These are phyloP conservation scores for Coregonus clupeaformis DNA, from an alignment of 2,113 vertebrate species.

Conservation along the genomic window DNA sequence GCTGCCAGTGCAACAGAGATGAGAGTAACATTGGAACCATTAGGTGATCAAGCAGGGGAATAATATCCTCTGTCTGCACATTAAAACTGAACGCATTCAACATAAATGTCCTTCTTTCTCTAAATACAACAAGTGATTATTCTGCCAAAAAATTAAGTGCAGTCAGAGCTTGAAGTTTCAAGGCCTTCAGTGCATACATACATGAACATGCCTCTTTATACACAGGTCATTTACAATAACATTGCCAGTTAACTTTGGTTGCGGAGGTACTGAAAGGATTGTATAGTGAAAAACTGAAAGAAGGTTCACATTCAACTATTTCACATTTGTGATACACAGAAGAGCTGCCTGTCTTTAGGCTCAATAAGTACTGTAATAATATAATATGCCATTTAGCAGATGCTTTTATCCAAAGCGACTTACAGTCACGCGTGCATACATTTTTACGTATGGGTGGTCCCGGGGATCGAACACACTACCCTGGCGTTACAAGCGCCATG, in stretches of 20 bases:
- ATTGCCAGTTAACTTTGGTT: slow-evolving; percentile 38
- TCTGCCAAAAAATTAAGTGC: slow-evolving; percentile 41
- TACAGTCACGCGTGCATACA: no score
- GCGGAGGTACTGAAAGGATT: slow-evolving; percentile 26
- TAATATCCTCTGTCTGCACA: slow-evolving; percentile 7
- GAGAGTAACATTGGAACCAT: slow-evolving; percentile 15
- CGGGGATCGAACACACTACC: no score
- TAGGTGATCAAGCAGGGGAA: neutral
- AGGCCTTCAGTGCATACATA: neutral
- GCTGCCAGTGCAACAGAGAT: slow-evolving; percentile 3
- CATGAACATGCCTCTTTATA: slow-evolving; percentile 1
- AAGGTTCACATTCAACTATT: no score
- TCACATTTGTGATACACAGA: slow-evolving; percentile 55
- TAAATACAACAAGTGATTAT: slow-evolving; percentile 37
- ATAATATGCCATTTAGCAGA: no score
- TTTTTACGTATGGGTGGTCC: no score
- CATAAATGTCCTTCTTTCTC: slow-evolving; percentile 43
- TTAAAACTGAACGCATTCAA: slow-evolving; percentile 13
- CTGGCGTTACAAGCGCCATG: no score
- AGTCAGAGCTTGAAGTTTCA: neutral
- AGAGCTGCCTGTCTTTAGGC: slow-evolving; percentile 43
- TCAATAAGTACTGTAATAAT: slow-evolving; percentile 44
- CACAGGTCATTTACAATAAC: slow-evolving; percentile 25
- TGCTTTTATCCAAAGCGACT: no score
- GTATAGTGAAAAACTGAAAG: slow-evolving; percentile 36